Conservation (phyloP, 2,888 invertebrate species). For the Ariolimax columbianus region DNA sequence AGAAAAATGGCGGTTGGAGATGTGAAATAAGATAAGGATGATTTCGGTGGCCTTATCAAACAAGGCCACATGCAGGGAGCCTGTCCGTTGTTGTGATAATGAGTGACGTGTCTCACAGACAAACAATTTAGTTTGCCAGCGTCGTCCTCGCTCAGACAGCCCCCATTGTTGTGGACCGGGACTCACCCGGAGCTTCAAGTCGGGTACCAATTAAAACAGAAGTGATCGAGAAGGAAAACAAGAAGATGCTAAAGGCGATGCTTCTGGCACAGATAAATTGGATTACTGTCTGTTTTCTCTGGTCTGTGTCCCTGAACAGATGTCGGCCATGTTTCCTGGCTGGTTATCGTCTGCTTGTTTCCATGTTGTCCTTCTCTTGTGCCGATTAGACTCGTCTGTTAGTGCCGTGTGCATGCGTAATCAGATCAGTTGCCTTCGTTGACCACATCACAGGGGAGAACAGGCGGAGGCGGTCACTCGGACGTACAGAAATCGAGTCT, state of each 20-base stretch:
- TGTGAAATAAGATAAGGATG: not conserved
- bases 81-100: constrained; percentile 6
- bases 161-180: not conserved
- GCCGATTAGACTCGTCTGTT: not conserved
- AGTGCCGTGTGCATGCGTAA: constrained; percentile 17
- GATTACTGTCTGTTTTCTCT: constrained; percentile 45
- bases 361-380: not conserved
- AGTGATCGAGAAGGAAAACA: constrained; percentile 37
- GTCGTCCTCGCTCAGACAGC: not conserved
- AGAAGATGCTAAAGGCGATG: constrained; percentile 12
- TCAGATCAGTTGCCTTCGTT: not conserved
- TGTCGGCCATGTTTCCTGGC: constrained; percentile 46
- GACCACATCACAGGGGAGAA: not conserved
- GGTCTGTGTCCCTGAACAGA: constrained; percentile 34
- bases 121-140: constrained; percentile 19
- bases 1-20: constrained; percentile 12
- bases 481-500: too few species aligned
- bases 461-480: not conserved
- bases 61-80: constrained; percentile 2
- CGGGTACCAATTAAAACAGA: constrained; percentile 35
- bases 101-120: not conserved
- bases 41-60: not conserved
- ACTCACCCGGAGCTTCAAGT: not conserved
- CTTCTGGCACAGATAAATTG: constrained; percentile 38
- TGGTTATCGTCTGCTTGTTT: constrained; percentile 28